Evolutionary conservation across 2,797 vertebrate genomes (phyloP), one percentile per base, ranked within the genome.

Genomic region (Champsocephalus gunnari): DNA sequence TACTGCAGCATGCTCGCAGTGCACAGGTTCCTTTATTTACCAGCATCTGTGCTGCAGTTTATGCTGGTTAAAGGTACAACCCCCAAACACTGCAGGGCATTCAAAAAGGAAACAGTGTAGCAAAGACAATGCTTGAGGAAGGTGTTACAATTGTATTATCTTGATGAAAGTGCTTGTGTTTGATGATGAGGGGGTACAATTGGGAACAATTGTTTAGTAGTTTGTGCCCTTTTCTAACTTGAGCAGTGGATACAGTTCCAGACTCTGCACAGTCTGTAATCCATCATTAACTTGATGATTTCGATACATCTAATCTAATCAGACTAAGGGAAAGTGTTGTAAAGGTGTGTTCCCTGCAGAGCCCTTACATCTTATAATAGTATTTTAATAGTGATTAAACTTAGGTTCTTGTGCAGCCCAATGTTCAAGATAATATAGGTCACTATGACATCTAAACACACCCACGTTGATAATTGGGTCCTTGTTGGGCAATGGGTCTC

Each of bases 31-130:
- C 69, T 80, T 84, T 83, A 64, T 83, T 38, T 81, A 70, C 48
- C 79, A 75, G 80, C 32, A 51, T 84, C 43, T 80, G 81, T 72
- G 83, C 84, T 82, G 69, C 0, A 54, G 75, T 85, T 90, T 88
- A 71, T 79, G 73, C 58, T 11, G 1, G 61, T 65, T 68, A 48
- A 67, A 79, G 76, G 59, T 38, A 73, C 75, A 80, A 81, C 60
- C 71, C 49, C 51, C 32, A 79, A 65, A 47, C 57, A 73, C 60
- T 54, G 69, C 58, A 68, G 43, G 67, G 60, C 65, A 58, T 58
- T 66, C 63, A 79, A 41, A 66, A 62, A 78, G 71, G 60, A 58
- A 64, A 43, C 28, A 14, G 19, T 53, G 50, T 3, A 19, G 56
- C 32, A 24, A 51, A 45, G 51, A 78, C 66, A 67, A 50, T 28